Conservation (phyloP, 2,797 vertebrate genomes). For the Catostomus latipinnis region DNA sequence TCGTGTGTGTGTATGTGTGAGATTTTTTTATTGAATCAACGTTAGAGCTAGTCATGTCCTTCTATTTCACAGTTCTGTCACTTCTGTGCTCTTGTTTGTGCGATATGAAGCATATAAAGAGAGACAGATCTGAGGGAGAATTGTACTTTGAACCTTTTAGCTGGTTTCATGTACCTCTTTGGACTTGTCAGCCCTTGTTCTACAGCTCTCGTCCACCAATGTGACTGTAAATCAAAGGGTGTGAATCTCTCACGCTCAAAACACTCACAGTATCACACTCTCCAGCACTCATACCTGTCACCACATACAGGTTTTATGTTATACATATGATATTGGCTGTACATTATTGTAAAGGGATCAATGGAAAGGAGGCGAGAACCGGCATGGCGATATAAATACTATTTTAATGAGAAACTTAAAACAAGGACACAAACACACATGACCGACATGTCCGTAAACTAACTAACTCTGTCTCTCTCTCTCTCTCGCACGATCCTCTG, state of each 20-base stretch:
- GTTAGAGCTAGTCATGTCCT: neutral
- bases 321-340: too few relatives aligned
- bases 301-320: too few relatives aligned
- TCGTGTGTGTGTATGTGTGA: too few relatives aligned
- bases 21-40: conserved; percentile 24
- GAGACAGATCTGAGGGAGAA: neutral
- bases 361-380: too few relatives aligned
- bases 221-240: neutral
- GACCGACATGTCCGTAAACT: too few relatives aligned
- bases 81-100: neutral
- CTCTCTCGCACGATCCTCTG: too few relatives aligned
- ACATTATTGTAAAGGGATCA: too few relatives aligned
- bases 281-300: neutral
- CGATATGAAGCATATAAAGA: neutral
- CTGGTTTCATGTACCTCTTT: neutral
- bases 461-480: too few relatives aligned
- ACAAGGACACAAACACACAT: too few relatives aligned
- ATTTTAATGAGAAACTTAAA: too few relatives aligned
- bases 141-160: neutral
- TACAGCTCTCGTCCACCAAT: neutral
- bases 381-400: too few relatives aligned
- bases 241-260: neutral
- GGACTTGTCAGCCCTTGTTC: neutral
- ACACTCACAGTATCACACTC: neutral
- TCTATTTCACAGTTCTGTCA: neutral